phyloP scores from a whole-genome alignment of 2,888 invertebrate species.

The Lasius fuliginosus region DNA sequence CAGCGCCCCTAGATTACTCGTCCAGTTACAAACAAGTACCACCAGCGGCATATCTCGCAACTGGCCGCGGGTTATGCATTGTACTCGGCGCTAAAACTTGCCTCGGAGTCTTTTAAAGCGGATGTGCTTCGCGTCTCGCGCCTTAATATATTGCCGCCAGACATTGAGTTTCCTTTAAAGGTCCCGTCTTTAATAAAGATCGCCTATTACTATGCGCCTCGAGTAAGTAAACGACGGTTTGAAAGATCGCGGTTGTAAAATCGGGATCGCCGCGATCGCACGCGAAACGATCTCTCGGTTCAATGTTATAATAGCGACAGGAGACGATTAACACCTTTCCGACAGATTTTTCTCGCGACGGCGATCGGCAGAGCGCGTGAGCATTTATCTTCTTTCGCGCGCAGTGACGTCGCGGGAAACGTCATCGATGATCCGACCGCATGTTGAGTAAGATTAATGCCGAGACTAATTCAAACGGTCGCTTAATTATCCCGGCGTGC shows the following conservation, averaged over 20 bases:
- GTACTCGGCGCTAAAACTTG: constrained; percentile 41
- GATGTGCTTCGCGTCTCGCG: constrained; percentile 34
- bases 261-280: not conserved
- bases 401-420: constrained; percentile 33
- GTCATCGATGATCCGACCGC: constrained; percentile 40
- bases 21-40: constrained; percentile 33
- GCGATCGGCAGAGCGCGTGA: constrained; percentile 7
- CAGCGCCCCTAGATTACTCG: constrained; percentile 48
- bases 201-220: not conserved
- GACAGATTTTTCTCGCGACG: constrained; percentile 17
- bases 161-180: constrained; percentile 42
- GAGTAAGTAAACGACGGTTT: not conserved
- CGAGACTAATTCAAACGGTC: constrained; percentile 61
- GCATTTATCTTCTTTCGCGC: constrained; percentile 49
- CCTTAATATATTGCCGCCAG: constrained; percentile 60
- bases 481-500: constrained; percentile 63
- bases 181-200: constrained; percentile 27
- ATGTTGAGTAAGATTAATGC: constrained; percentile 52
- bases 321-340: constrained; percentile 36
- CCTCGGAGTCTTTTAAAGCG: constrained; percentile 41
- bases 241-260: not conserved
- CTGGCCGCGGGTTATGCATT: constrained; percentile 25
- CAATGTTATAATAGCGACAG: not conserved
- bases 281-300: not conserved
- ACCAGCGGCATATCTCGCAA: constrained; percentile 52